Percentiles rank a stretch among this genome's conserved stretches.
Conservation (phyloP, 37 sponge, comb jelly and placozoan genomes). For the Oopsacas minuta region DNA sequence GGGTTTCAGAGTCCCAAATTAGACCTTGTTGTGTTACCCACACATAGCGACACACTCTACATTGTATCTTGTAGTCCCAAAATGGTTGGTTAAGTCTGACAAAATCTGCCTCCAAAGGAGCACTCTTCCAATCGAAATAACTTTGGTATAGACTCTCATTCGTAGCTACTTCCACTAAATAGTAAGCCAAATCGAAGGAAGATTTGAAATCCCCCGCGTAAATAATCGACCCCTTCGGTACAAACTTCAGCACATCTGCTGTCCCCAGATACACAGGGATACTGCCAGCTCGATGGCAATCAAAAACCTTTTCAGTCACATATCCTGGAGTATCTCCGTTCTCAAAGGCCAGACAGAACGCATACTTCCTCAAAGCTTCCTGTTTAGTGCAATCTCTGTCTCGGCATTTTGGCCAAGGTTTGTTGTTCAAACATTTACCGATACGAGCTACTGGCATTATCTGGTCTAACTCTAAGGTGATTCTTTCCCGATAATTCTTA, state of each 20-base stretch:
- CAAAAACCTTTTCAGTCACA: neutral
- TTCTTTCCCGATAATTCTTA: neutral
- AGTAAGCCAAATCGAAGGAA: neutral
- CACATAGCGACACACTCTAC: conserved; percentile 7
- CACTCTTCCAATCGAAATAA: neutral
- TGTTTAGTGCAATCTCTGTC: neutral
- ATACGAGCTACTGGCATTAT: neutral
- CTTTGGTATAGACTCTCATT: neutral
- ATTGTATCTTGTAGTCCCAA: neutral
- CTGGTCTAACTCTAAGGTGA: neutral
- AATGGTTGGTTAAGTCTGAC: neutral
- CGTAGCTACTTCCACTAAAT: neutral
- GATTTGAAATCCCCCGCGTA: neutral
- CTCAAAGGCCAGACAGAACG: neutral
- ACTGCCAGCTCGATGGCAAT: neutral
- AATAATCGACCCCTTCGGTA: neutral
- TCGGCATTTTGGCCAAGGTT: neutral
- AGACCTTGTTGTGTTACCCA: neutral
- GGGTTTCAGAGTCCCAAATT: neutral
- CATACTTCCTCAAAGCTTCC: neutral
- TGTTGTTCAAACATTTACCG: neutral
- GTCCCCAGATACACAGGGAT: neutral
- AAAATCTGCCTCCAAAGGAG: neutral
- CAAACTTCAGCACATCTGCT: neutral
- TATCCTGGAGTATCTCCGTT: neutral